These are phyloP conservation scores for Bathynomus jamesi DNA, from an alignment of 1,140 invertebrate genomes.

Conservation along the genomic window DNA sequence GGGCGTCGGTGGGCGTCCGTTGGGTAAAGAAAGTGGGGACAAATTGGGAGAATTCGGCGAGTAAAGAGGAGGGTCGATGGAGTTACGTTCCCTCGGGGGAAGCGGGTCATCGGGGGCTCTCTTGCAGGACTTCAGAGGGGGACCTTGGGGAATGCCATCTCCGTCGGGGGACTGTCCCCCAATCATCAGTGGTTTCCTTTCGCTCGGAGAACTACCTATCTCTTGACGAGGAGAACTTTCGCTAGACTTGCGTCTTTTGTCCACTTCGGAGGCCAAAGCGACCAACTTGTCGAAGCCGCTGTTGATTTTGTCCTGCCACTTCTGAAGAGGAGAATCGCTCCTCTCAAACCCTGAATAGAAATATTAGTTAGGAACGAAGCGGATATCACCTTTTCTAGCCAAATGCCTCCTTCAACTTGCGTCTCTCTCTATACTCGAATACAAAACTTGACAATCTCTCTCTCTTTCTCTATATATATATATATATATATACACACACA, in stretches of 20 bases:
- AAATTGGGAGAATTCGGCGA: slow-evolving; percentile 39
- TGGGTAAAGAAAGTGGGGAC: slow-evolving; percentile 30
- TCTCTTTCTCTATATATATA: too few relatives aligned
- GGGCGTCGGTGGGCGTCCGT: slow-evolving; percentile 29
- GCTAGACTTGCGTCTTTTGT: slow-evolving; percentile 66
- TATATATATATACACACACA: neutral
- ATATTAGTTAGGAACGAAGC: too few relatives aligned
- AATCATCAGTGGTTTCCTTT: slow-evolving; percentile 13
- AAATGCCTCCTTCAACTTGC: slow-evolving; percentile 13
- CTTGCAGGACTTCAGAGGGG: neutral
- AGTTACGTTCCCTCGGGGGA: slow-evolving; percentile 4
- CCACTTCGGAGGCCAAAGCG: slow-evolving; percentile 73
- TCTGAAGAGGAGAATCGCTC: slow-evolving; percentile 36
- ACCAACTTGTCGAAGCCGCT: slow-evolving; percentile 78
- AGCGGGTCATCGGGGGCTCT: neutral
- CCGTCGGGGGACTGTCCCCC: neutral
- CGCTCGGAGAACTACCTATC: slow-evolving; percentile 1
- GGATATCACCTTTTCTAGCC: too few relatives aligned
- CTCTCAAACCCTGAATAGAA: slow-evolving; percentile 16
- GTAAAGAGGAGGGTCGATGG: slow-evolving; percentile 38
- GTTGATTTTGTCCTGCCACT: slow-evolving; percentile 78
- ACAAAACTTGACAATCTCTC: too few relatives aligned
- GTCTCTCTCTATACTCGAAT: too few relatives aligned
- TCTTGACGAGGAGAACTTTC: slow-evolving; percentile 48
- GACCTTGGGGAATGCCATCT: neutral